Base-by-base conservation (phyloP, 2,888 invertebrate species). In the Epistrophe eligans region DNA sequence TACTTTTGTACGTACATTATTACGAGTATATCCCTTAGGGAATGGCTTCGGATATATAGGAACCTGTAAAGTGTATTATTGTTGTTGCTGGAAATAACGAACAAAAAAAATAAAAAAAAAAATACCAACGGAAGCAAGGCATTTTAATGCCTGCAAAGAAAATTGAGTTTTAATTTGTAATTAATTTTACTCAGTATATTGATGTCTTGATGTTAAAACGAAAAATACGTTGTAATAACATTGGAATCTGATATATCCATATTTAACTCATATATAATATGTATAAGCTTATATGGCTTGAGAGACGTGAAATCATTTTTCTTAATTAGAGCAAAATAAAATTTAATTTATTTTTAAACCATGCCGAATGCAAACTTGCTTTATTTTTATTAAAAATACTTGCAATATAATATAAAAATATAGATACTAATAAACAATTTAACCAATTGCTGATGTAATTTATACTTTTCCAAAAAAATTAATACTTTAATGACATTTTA, bases 111-210 rank as follows among this genome's bases (percentile, higher is more conserved):
- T 17, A 10, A 19, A 11, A 9, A 10, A n/a, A 28, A 48, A 24
- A 45, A 62, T n/a, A n/a, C n/a, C n/a, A n/a, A 38, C 70, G 35
- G 52, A 74, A 80, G 19, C 40, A 32, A 74, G 19, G 50, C 35
- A 67, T 60, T 73, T 50, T 50, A 17, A 52, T 67, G 66, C 28
- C 6, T 38, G 57, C 48, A n/a, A 43, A 5, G 24, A 28, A 50
- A 48, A 48, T 50, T 58, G n/a, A 50, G 17, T 57, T 72, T 79
- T 73, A 71, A 73, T 66, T 66, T 72, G 45, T 55, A 64, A 79
- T 72, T 43, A 79, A 72, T 72, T 43, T 15, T 43, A n/a, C 7
- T 43, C 43, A 43, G 24, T 2, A 15, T 43, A 43, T 43, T 43
- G 15, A 43, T 43, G n/a, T 45, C n/a, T 45, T n/a, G 8, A n/a